phyloP scores from a whole-genome alignment of 2,113 vertebrate genomes.

The Leptocoma aspasia region DNA sequence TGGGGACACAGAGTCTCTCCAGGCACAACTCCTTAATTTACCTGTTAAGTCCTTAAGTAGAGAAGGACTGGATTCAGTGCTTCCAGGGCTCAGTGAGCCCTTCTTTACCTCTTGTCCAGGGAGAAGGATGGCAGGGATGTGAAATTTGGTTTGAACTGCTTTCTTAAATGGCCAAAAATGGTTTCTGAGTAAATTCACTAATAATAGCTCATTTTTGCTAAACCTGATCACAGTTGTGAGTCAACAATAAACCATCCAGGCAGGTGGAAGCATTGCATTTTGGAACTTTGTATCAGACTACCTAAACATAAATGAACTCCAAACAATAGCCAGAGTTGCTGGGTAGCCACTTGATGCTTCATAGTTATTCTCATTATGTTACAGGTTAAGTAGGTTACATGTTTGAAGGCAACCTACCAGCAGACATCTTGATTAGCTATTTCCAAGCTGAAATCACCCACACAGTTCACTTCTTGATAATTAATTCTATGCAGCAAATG shows the following conservation, averaged over 20 bases:
- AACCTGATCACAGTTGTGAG: background rate
- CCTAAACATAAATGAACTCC: background rate
- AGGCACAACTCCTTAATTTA: background rate
- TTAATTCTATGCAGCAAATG: background rate
- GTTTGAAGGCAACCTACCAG: conserved; percentile 7
- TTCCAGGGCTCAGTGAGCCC: background rate
- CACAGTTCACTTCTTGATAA: background rate
- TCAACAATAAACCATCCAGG: background rate
- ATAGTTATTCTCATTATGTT: conserved; percentile 38
- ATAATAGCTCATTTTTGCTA: background rate
- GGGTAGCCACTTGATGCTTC: background rate
- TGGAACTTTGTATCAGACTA: background rate
- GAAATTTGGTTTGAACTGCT: background rate
- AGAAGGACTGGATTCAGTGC: background rate
- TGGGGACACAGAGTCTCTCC: background rate
- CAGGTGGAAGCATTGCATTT: background rate
- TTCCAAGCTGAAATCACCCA: conserved; percentile 17
- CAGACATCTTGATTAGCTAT: conserved; percentile 20
- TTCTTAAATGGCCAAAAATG: background rate
- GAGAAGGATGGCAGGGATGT: background rate
- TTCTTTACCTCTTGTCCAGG: background rate
- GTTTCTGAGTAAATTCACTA: background rate
- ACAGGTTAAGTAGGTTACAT: conserved; percentile 26
- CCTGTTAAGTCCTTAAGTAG: background rate
- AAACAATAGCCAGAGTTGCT: background rate